Base-by-base conservation (phyloP, 2,113 vertebrate species). In the Butorides virescens region DNA sequence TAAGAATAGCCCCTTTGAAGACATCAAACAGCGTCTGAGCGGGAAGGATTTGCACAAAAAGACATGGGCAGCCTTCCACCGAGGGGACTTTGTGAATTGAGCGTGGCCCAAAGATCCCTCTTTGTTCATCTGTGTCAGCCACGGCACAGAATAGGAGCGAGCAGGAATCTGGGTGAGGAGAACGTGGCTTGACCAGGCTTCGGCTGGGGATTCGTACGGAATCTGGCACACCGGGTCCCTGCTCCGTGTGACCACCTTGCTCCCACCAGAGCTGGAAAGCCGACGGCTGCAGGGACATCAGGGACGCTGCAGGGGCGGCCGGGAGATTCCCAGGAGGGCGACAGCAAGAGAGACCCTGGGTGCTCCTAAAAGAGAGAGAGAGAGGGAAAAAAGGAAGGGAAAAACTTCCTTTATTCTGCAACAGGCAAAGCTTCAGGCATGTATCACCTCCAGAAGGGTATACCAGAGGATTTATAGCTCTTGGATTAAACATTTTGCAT, bases 1-100 rank as follows among this genome's bases (percentile, higher is more conserved):
- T 19, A 66, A 91, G 85, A 94, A 76, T 72, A 91, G 82, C 50
- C 92, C 42, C 68, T 94, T 80, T 94, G 93, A 67, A 74, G 88
- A 67, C 75, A 81, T 81, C 88, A 71, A 77, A 90, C 4, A 11
- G 7, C 81, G 11, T 4, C 50, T 0, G 46, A 50, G 79, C 0
- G 2, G 82, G 93, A 55, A 66, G 82, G 75, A 80, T 70, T 65
- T 15, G 37, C 70, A 29, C 23, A 12, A 25, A 72, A 73, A 65
- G 79, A 19, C 23, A 7, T 7, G 84, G 93, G 77, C 93, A 85
- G 88, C 89, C n/a, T 88, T 68, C 37, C 74, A 34, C 82, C 9
- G 3, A 90, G 88, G 91, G 86, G 63, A 73, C 50, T 5, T n/a
- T 23, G 59, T 18, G 90, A 55, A 61, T 5, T 7, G 7, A 93